Base-by-base conservation (phyloP, 2,888 invertebrate genomes). In the Loripinus fragilis region DNA sequence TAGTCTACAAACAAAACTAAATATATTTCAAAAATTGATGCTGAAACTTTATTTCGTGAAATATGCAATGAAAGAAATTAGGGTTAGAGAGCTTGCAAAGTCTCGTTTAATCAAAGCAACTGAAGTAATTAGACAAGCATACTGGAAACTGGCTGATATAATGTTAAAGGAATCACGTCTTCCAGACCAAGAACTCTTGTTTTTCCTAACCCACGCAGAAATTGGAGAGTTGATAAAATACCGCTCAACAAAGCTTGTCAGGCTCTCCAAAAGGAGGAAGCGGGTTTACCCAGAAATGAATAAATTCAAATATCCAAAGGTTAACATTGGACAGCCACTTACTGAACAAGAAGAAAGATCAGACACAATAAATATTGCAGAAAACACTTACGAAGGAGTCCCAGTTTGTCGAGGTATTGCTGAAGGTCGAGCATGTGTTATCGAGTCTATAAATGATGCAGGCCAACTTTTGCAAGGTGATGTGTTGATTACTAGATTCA, bases 401-500 rank as follows among this genome's bases (percentile, higher is more conserved):
- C 95, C 96, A 0, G 97, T 96, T 3, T 96, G 95, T 86, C 95
- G 95, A 7, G 97, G 97, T 0, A 94, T 95, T 42, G 95, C 96
- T 2, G 93, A 95, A 17, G 96, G 95, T 0, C 94, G 95, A 70
- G 97, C 96, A 0, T 95, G 96, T 88, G 96, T 97, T 1, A 95
- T 97, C 20, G 95, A 94, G 20, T 95, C 95, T 72, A 93, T 97
- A 33, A 7, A 55, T 28, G 55, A 55, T 17, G 55, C 55, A 2
- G 94, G 95, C 12, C 90, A 94, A 77, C 93, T 93, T 25, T 86
- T 92, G 86, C 92, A 94, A 83, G 96, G 96, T 0, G 97, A 97
- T 89, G 95, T 97, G 80, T 94, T 97, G 80, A 95, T 97, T 84
- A 96, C 97, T 0, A 95, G 95, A 87, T 95, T 95, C 45, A 97